Base-by-base conservation (phyloP, 2,888 invertebrate genomes). In the Ormyrus rosae region DNA sequence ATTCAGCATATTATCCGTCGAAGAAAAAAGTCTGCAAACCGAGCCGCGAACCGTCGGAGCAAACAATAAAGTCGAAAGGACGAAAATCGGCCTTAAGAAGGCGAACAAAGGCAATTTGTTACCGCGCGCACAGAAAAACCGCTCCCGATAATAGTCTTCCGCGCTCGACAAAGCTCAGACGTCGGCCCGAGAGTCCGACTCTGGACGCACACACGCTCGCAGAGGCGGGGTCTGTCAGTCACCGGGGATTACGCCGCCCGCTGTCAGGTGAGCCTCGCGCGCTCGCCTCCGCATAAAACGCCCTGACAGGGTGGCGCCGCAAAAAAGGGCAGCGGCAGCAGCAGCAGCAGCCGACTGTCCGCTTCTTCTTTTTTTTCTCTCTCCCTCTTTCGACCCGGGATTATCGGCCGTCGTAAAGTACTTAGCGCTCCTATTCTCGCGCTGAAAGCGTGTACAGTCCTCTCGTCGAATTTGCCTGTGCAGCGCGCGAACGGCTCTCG, bases 161-260 rank as follows among this genome's bases (percentile, higher is more conserved):
- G 13, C 34, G 13, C 10, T 34, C 53, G 13, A 72, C 72, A 78
- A 78, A 60, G 53, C 45, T 7, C 8, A 11, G 48, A 61, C 55
- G 68, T 68, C 67, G 67, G 34, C 0, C 34, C 34, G 0, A 34
- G 50, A 78, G 68, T 61, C 48, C 78, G 72, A 72, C 67, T 65
- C 65, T 63, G 56, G 3, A 45, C 13, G 45, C 46, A 50, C 50
- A 8, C n/a, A 34, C 13, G 7, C 61, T 13, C 8, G 19, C n/a
- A 61, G 8, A 34, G 1, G 7, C 13, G 48, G 68, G 61, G 76
- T 34, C 68, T 71, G 74, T 76, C 79, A 61, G 48, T 78, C 78
- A 50, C 82, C 84, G 83, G 81, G 84, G 84, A 84, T 87, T 86
- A 85, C 83, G 83, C 85, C 86, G 82, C 84, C 84, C 82, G 74